Evolutionary conservation across 2,113 vertebrate genomes (phyloP).

Genomic region (Dunckerocampus dactyliophorus): DNA sequence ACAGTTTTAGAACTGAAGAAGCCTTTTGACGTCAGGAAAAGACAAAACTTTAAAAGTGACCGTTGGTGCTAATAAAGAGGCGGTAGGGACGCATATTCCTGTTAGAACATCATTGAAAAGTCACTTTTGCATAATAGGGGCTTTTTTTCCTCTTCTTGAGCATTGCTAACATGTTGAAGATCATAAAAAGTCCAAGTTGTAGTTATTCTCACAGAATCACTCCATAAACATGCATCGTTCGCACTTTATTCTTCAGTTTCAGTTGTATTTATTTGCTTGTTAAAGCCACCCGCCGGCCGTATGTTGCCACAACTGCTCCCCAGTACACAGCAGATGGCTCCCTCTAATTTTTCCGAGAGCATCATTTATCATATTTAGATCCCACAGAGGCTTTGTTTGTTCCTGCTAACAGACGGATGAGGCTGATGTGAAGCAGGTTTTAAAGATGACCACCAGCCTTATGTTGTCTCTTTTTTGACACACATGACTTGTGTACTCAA

Average conservation of each 20-base stretch:
- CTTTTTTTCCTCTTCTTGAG: neutral
- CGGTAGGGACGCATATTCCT: too few species aligned
- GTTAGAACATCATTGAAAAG: too few species aligned
- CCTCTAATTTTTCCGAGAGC: slow-evolving; percentile 39
- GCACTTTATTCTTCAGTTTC: slow-evolving; percentile 10
- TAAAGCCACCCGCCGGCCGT: slow-evolving; percentile 19
- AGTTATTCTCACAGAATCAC: neutral
- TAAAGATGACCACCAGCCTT: slow-evolving; percentile 19
- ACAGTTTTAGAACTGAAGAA: too few species aligned
- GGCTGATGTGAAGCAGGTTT: slow-evolving; percentile 11
- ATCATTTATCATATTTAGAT: slow-evolving; percentile 52
- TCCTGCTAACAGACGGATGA: slow-evolving; percentile 30
- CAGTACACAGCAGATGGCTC: slow-evolving; percentile 55
- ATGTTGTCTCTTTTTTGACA: slow-evolving; percentile 17
- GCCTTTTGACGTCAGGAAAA: neutral
- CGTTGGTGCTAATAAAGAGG: too few species aligned
- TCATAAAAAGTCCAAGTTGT: neutral
- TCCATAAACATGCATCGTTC: neutral
- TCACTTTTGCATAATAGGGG: neutral
- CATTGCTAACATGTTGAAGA: neutral
- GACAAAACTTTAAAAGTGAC: too few species aligned
- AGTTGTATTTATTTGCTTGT: slow-evolving; percentile 23
- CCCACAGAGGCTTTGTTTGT: slow-evolving; percentile 35
- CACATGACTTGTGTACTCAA: neutral
- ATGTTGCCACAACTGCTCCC: slow-evolving; percentile 27